Conservation (phyloP, 1,140 invertebrate species). For the Drosophila busckii region DNA sequence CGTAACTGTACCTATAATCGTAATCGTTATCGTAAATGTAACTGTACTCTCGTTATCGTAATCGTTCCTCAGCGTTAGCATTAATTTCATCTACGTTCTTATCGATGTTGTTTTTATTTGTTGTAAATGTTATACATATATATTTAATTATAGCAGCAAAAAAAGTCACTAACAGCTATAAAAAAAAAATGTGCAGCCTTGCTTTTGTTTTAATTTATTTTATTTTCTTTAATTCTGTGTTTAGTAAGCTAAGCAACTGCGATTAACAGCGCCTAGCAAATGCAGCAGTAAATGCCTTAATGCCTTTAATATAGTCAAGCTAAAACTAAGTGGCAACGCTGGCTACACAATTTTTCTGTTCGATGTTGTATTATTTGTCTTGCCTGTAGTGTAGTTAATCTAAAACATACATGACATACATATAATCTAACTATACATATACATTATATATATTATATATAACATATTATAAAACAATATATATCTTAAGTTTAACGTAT, state of each 20-base stretch:
- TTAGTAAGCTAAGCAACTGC: no score
- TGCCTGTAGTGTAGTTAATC: slow-evolving; percentile 40
- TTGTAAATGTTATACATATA: slow-evolving; percentile 49
- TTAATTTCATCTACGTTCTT: slow-evolving; percentile 64
- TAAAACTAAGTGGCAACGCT: no score
- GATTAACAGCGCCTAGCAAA: no score
- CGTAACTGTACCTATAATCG: slow-evolving; percentile 44
- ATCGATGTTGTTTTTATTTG: slow-evolving; percentile 62
- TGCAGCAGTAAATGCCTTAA: no score
- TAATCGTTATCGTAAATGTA: slow-evolving; percentile 45
- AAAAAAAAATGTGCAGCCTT: no score
- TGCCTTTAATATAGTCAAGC: no score
- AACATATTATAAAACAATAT: slow-evolving; percentile 36
- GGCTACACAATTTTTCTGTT: no score
- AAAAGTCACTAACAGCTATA: no score
- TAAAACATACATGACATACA: slow-evolving; percentile 20
- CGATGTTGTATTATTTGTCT: slow-evolving; percentile 43
- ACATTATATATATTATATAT: slow-evolving; percentile 20
- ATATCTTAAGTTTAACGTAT: slow-evolving; percentile 58
- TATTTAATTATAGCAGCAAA: no score
- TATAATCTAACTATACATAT: slow-evolving; percentile 10
- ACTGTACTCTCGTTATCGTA: slow-evolving; percentile 44
- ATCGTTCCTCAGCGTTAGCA: slow-evolving; percentile 13
- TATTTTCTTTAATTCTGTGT: no score
- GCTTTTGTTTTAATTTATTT: no score